These are phyloP conservation scores for Salticus scenicus DNA, from an alignment of 2,888 invertebrate species.

Conservation along the genomic window DNA sequence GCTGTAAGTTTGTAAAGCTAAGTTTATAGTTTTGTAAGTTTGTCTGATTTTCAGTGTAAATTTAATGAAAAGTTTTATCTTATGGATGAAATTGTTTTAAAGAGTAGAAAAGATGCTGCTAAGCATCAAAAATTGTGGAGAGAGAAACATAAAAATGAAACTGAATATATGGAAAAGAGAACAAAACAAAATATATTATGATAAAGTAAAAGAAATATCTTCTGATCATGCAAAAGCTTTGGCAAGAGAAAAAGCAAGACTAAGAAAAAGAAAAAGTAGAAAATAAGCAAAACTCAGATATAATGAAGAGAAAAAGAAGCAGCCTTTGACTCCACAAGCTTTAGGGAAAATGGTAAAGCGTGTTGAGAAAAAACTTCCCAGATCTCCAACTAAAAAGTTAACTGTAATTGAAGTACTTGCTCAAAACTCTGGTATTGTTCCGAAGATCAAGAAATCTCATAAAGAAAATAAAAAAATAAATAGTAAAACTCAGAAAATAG, in stretches of 20 bases:
- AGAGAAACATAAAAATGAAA: constrained; percentile 7
- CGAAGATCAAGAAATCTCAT: neutral
- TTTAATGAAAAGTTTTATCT: neutral
- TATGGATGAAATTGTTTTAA: neutral
- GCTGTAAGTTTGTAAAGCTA: no score
- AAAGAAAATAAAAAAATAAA: neutral
- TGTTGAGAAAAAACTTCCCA: neutral
- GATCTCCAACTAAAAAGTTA: constrained; percentile 10
- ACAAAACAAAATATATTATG: neutral
- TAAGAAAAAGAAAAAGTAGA: constrained; percentile 5
- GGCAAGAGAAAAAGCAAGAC: neutral
- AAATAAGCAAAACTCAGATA: neutral
- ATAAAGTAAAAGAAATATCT: neutral
- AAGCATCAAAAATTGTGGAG: neutral
- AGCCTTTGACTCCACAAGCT: neutral
- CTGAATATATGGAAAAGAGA: neutral
- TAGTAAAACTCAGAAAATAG: constrained; percentile 5
- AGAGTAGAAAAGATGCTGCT: no score
- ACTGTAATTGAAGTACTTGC: constrained; percentile 8
- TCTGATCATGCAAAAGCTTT: no score
- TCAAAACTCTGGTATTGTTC: neutral
- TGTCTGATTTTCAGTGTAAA: neutral
- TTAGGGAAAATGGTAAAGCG: neutral
- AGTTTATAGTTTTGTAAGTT: no score
- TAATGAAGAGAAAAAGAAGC: neutral